These are phyloP conservation scores for Drosophila sp. DNA, from an alignment of 1,140 invertebrate genomes.

Conservation along the genomic window DNA sequence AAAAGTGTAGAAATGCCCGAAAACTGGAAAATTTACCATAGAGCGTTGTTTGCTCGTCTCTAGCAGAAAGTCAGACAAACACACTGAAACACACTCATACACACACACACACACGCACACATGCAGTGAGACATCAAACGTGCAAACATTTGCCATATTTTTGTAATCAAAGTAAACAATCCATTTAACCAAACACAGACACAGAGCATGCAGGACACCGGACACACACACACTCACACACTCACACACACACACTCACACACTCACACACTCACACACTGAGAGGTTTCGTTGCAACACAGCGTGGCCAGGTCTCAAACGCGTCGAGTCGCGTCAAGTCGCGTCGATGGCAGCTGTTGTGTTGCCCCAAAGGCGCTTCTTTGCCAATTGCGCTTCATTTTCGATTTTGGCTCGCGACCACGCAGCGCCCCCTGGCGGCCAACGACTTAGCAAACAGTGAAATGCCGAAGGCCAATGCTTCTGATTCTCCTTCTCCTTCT, in stretches of 20 bases:
- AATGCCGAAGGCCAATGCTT: slow-evolving; percentile 4
- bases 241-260: slow-evolving; percentile 25
- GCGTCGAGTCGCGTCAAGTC: background rate
- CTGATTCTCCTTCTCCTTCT: slow-evolving; percentile 2
- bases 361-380: slow-evolving; percentile 47
- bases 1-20: too few relatives aligned
- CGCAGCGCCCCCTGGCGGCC: slow-evolving; percentile 52
- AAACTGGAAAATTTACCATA: too few relatives aligned
- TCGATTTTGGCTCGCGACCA: slow-evolving; percentile 29
- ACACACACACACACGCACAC: slow-evolving; percentile 30
- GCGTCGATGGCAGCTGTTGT: slow-evolving; percentile 23
- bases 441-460: slow-evolving; percentile 53
- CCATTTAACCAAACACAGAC: slow-evolving; percentile 76
- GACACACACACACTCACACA: slow-evolving; percentile 19
- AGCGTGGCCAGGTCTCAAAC: background rate
- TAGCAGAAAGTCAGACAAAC: slow-evolving; percentile 18
- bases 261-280: background rate
- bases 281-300: background rate
- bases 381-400: slow-evolving; percentile 69
- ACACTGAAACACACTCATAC: slow-evolving; percentile 24
- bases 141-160: slow-evolving; percentile 82
- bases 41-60: slow-evolving; percentile 5
- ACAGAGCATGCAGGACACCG: slow-evolving; percentile 14
- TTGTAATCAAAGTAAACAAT: slow-evolving; percentile 83
- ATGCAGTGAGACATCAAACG: slow-evolving; percentile 64